A percentile compares a stretch with the other conserved stretches of the same genome.
Conservation (phyloP, 2,888 invertebrate genomes). For the Tenthredo livida region DNA sequence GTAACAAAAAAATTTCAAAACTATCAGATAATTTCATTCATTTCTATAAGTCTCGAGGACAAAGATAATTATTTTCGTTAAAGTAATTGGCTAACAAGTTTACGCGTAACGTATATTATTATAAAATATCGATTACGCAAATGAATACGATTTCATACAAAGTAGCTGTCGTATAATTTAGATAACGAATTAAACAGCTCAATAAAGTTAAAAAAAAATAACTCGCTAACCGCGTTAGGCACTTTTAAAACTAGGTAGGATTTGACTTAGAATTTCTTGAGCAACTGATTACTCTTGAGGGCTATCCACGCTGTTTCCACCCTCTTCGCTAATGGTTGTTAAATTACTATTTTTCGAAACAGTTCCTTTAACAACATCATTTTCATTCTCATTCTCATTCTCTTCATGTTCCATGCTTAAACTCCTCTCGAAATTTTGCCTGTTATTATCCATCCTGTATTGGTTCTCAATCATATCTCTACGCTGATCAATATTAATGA, state of each 20-base stretch:
- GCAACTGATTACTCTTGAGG: slow-evolving; percentile 64
- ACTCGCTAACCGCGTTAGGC: slow-evolving; percentile 44
- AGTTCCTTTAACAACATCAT: slow-evolving; percentile 57
- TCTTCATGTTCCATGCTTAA: slow-evolving; percentile 55
- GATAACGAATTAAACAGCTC: background rate
- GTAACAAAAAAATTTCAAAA: background rate
- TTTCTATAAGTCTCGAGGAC: background rate
- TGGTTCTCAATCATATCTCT: slow-evolving; percentile 63
- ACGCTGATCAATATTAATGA: slow-evolving; percentile 61
- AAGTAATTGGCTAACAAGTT: background rate
- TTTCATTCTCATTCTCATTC: slow-evolving; percentile 34
- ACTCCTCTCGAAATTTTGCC: slow-evolving; percentile 65
- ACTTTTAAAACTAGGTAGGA: slow-evolving; percentile 63
- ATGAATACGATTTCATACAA: background rate
- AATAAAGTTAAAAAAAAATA: slow-evolving; percentile 14
- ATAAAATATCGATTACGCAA: background rate
- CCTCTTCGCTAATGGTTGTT: slow-evolving; percentile 71
- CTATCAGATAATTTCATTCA: background rate
- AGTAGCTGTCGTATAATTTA: background rate
- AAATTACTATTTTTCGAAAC: slow-evolving; percentile 63
- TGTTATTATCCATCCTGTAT: slow-evolving; percentile 64
- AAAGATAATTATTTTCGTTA: background rate
- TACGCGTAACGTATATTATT: background rate
- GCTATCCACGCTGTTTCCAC: slow-evolving; percentile 64
- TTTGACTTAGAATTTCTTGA: slow-evolving; percentile 58